phyloP scores from a whole-genome alignment of 64 coral and sea anemone genomes.

The Montipora capricornis region DNA sequence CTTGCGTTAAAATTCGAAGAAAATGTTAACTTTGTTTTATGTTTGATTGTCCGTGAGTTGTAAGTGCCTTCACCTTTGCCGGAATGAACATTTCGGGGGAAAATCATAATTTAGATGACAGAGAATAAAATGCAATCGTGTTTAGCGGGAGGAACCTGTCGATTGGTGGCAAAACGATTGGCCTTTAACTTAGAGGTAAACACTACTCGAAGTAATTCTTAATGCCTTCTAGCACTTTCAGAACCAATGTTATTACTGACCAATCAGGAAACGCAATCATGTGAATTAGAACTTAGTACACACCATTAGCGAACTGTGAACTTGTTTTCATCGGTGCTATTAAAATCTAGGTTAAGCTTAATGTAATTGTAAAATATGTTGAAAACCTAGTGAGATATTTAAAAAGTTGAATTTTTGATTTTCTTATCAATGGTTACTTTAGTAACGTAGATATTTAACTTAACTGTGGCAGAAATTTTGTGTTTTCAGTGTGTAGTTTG shows the following conservation, averaged over 20 bases:
- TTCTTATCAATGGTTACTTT: neutral
- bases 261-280: neutral
- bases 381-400: neutral
- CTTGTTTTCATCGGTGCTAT: neutral
- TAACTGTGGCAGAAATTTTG: too few relatives aligned
- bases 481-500: too few relatives aligned
- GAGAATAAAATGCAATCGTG: neutral
- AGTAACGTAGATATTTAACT: neutral
- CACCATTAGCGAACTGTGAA: too few relatives aligned
- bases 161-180: too few relatives aligned
- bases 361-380: constrained; percentile 32
- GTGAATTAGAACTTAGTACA: too few relatives aligned
- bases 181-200: too few relatives aligned
- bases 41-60: neutral
- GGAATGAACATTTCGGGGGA: neutral
- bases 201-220: too few relatives aligned
- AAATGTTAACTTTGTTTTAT: neutral
- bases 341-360: neutral
- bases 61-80: neutral
- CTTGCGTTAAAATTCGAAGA: neutral
- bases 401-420: neutral
- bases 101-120: neutral
- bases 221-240: too few relatives aligned
- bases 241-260: neutral
- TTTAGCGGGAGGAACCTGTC: neutral